Conservation (phyloP, 2,888 invertebrate genomes). For the Esperia sulphurella region DNA sequence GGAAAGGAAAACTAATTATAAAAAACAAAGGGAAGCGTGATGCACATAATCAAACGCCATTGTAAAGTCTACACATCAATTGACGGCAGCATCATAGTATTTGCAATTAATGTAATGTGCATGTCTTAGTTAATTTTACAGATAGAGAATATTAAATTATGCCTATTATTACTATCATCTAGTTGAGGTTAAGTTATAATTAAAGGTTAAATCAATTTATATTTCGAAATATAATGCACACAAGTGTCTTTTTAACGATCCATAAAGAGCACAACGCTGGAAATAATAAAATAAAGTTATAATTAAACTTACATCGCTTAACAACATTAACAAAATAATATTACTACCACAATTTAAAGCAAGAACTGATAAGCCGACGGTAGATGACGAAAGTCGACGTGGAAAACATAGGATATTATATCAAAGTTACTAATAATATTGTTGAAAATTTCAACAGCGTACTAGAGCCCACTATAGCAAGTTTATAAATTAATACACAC, state of each 20-base stretch:
- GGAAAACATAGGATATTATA: too few species aligned
- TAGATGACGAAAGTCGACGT: too few species aligned
- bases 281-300: background rate
- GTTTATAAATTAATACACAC: background rate
- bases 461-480: background rate
- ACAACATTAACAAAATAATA: too few species aligned
- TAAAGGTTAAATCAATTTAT: too few species aligned
- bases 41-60: conserved; percentile 36
- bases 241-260: too few species aligned
- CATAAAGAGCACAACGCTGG: background rate
- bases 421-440: too few species aligned
- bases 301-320: background rate
- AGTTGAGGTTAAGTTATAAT: too few species aligned
- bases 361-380: too few species aligned
- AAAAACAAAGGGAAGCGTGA: conserved; percentile 27
- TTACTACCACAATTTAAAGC: too few species aligned
- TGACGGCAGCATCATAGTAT: background rate
- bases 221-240: too few species aligned
- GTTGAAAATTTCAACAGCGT: too few species aligned
- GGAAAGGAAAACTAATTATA: conserved; percentile 35
- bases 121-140: background rate
- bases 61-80: conserved; percentile 17
- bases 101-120: background rate
- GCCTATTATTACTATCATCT: background rate
- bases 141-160: background rate